phyloP scores from a whole-genome alignment of 2,113 vertebrate genomes.

The Aegotheles bennettii region DNA sequence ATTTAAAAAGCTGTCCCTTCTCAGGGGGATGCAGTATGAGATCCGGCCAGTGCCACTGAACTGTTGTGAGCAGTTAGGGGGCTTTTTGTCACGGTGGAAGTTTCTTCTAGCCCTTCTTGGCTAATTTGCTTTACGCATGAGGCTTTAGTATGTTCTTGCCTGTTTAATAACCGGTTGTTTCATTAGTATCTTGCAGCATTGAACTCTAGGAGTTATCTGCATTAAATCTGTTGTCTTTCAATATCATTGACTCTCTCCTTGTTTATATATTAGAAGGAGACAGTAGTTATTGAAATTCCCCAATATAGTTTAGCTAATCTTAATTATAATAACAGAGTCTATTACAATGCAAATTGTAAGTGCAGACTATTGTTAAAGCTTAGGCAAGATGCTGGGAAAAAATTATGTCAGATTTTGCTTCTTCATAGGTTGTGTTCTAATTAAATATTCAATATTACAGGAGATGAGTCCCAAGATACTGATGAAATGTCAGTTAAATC shows the following conservation, averaged over 20 bases:
- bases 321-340: neutral
- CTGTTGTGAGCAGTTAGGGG: neutral
- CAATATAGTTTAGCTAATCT: neutral
- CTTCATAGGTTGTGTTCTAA: neutral
- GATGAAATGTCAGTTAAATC: neutral
- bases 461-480: neutral
- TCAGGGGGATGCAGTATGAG: neutral
- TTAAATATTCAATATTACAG: neutral
- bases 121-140: neutral
- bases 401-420: neutral
- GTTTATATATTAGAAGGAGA: neutral
- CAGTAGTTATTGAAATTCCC: neutral
- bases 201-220: neutral
- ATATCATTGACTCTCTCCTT: neutral
- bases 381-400: neutral
- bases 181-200: neutral
- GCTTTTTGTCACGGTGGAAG: neutral
- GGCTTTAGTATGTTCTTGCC: neutral
- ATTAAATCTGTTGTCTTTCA: neutral
- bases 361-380: neutral
- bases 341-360: neutral
- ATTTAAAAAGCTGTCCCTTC: neutral
- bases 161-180: neutral
- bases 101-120: neutral
- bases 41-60: neutral